Percentiles rank a stretch among this genome's conserved stretches.
These are phyloP conservation scores for Cinara cedri DNA, from an alignment of 2,888 invertebrate species.

Conservation along the genomic window DNA sequence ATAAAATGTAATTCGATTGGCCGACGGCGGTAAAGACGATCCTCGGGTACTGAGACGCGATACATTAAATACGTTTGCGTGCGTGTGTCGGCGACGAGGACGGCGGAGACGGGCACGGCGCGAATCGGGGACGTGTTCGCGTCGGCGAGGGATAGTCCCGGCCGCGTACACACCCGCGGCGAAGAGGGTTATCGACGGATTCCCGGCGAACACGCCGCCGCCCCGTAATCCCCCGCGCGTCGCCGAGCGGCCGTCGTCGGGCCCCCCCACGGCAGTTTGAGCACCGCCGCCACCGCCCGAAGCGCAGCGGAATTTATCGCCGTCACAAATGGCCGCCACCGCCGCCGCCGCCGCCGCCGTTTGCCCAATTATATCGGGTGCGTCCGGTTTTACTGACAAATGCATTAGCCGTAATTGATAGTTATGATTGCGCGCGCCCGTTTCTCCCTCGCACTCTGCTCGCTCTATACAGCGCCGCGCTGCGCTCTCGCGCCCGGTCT, in stretches of 20 bases:
- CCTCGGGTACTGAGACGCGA: too few relatives aligned
- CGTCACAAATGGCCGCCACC: slow-evolving; percentile 53
- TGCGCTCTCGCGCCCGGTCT: background rate
- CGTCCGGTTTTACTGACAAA: slow-evolving; percentile 49
- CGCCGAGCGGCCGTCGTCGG: background rate
- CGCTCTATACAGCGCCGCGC: too few relatives aligned
- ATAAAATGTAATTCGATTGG: slow-evolving; percentile 14
- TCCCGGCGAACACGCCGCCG: slow-evolving; percentile 36
- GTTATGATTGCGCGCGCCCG: slow-evolving; percentile 51
- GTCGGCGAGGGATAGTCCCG: too few relatives aligned
- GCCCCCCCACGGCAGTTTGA: background rate
- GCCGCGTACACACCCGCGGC: background rate
- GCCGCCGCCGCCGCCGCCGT: slow-evolving; percentile 32
- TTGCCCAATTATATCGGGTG: slow-evolving; percentile 54
- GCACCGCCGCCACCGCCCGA: slow-evolving; percentile 23
- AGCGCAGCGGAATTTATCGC: slow-evolving; percentile 52
- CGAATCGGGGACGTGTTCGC: too few relatives aligned
- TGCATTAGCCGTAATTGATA: slow-evolving; percentile 56
- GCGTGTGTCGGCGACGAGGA: too few relatives aligned
- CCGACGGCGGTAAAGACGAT: background rate
- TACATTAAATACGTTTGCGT: too few relatives aligned
- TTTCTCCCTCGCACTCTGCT: background rate
- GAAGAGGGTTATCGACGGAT: slow-evolving; percentile 44
- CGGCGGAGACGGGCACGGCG: too few relatives aligned
- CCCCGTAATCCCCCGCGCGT: background rate